phyloP scores from a whole-genome alignment of 2,113 vertebrate genomes.

The Mirza zaza region DNA sequence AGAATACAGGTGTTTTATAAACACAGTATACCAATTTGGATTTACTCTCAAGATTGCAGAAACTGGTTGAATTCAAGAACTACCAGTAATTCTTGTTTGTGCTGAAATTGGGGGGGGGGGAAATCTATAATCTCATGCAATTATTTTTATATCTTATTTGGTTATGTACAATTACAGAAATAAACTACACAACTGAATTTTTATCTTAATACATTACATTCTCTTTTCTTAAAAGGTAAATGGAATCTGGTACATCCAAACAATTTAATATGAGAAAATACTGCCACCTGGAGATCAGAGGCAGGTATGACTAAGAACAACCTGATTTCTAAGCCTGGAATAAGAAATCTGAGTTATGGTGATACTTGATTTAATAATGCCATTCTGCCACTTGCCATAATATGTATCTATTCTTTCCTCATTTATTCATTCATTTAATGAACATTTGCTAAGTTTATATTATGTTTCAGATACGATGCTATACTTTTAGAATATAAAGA shows the following conservation, averaged over 20 bases:
- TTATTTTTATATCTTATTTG: constrained; percentile 34
- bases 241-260: background rate
- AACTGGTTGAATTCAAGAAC: constrained; percentile 36
- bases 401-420: background rate
- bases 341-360: background rate
- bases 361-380: background rate
- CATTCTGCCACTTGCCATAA: background rate
- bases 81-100: constrained; percentile 27
- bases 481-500: background rate
- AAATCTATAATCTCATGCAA: constrained; percentile 20
- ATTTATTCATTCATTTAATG: background rate
- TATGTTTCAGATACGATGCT: background rate
- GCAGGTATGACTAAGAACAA: background rate
- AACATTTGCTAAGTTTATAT: background rate
- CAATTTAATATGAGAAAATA: constrained; percentile 22
- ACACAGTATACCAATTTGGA: background rate
- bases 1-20: background rate
- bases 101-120: background rate
- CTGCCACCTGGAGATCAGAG: constrained; percentile 75
- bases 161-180: constrained; percentile 36
- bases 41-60: background rate
- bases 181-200: background rate
- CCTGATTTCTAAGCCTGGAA: background rate
- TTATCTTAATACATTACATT: background rate
- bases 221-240: background rate